Base-by-base conservation (phyloP, 2,888 invertebrate genomes). In the Seladonia tumulorum region DNA sequence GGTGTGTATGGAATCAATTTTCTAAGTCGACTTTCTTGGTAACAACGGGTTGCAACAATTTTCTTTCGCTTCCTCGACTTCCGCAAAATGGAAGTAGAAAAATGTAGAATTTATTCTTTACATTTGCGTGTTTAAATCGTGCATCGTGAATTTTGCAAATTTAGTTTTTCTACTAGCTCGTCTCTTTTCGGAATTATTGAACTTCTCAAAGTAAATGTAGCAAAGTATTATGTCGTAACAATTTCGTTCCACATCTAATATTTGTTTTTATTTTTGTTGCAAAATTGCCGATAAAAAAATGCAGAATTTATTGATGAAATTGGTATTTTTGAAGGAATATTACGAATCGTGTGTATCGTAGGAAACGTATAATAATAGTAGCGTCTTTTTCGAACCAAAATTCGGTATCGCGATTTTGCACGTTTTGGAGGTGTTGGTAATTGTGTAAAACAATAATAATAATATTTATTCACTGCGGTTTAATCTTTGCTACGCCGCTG, bases 361-460 rank as follows among this genome's bases (percentile, higher is more conserved):
- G 12, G 1, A 45, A 12, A 45, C 14, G 45, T 45, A 1, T n/a
- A 4, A n/a, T 57, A n/a, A 57, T n/a, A 12, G 57, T 7, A 14
- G 14, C 42, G 5, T 25, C 7, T 14, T 5, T 70, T n/a, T 16
- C 5, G 42, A 39, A 39, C 12, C 12, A 22, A 42, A 12, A n/a
- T 70, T 68, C 18, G 2, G 10, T 25, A 35, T 14, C 10, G 66
- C 35, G 25, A 29, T 72, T 42, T 57, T 29, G 18, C 7, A 78
- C 14, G 10, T 12, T 47, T 45, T 53, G 16, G 39, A 29, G 18
- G 49, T 16, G 5, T 35, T 70, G 45, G 35, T 22, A 70, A 45
- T 71, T 39, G n/a, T 49, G 39, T 79, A 39, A 78, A 72, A 81
- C 29, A 63, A 29, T 47, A 72, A 66, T n/a, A 79, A 63, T 29